Evolutionary conservation across 1,140 invertebrate genomes (phyloP), one percentile per base, ranked within the genome.

Genomic region (Leptinotarsa undecemlineata): DNA sequence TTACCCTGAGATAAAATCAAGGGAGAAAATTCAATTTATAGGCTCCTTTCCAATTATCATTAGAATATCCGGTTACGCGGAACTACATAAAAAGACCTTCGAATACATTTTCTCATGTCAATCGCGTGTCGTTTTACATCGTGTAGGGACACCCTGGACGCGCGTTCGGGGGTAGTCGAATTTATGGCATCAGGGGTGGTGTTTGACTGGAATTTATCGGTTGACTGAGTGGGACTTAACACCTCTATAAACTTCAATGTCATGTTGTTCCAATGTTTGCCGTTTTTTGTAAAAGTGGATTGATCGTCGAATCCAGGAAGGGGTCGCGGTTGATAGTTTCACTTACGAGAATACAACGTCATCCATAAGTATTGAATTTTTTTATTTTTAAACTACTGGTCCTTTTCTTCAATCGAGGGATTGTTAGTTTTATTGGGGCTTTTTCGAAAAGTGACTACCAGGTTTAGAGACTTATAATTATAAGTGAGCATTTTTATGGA

Each of bases 161-260:
- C 57, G 20, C 62, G 60, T 48, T 21, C 33, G 17, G 71, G 61
- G 61, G 60, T 63, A 64, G 47, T 11, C 23, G 61, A 69, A 69
- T 72, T 61, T 47, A 72, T 64, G 17, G 71, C 17, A 20, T 20
- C 33, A 48, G 71, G 71, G 62, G 61, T 64, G 17, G 51, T 69
- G 68, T 69, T 70, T 33, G 75, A 76, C 48, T 73, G 61, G 70
- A 66, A 76, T 76, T 76, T 76, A 76, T 76, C 71, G 75, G 21
- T 72, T 11, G 14, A 60, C 42, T 64, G 72, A 62, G n/a, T 67
- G 64, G 48, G 72, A 73, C 71, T 76, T 76, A 76, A 76, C 75
- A 76, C 75, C 72, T 76, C 62, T 62, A 75, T 75, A 75, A 75
- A 75, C 74, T 72, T 62, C 60, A 74, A 60, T 69, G 68, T 69